These are phyloP conservation scores for Epinotia bilunana DNA, from an alignment of 2,888 invertebrate species.

Conservation along the genomic window DNA sequence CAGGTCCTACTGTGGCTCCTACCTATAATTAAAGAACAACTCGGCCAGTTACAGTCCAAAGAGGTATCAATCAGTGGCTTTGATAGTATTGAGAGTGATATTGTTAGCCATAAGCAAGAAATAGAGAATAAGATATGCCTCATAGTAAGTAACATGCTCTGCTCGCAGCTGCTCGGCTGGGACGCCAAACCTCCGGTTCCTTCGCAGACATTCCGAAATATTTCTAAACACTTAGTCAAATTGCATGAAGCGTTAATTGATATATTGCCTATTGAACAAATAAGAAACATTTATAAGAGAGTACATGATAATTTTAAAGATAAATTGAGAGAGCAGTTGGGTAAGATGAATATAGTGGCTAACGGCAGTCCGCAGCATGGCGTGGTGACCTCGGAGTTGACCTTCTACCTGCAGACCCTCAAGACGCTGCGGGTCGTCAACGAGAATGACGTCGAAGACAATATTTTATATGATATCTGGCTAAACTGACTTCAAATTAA, in stretches of 20 bases:
- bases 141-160: constrained; percentile 94
- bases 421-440: constrained; percentile 91
- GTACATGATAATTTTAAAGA: constrained; percentile 95
- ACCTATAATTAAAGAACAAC: constrained; percentile 88
- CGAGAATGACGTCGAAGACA: constrained; percentile 88
- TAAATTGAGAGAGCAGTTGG: constrained; percentile 92
- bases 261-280: constrained; percentile 91
- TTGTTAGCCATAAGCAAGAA: constrained; percentile 95
- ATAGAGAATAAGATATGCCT: constrained; percentile 95
- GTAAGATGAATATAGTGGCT: constrained; percentile 94
- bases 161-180: constrained; percentile 93
- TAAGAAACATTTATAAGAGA: constrained; percentile 89
- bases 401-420: constrained; percentile 95
- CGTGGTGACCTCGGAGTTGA: constrained; percentile 95
- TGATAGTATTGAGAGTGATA: constrained; percentile 90
- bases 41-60: constrained; percentile 85
- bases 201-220: constrained; percentile 93
- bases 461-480: constrained; percentile 94
- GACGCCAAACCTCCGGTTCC: constrained; percentile 98
- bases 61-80: constrained; percentile 82
- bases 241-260: constrained; percentile 95
- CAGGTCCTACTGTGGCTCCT: constrained; percentile 92
- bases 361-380: constrained; percentile 99
- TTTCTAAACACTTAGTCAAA: constrained; percentile 94
- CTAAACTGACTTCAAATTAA: constrained; percentile 76